Conservation (phyloP, 2,113 vertebrate species). For the Cyanoramphus novaezelandiae region DNA sequence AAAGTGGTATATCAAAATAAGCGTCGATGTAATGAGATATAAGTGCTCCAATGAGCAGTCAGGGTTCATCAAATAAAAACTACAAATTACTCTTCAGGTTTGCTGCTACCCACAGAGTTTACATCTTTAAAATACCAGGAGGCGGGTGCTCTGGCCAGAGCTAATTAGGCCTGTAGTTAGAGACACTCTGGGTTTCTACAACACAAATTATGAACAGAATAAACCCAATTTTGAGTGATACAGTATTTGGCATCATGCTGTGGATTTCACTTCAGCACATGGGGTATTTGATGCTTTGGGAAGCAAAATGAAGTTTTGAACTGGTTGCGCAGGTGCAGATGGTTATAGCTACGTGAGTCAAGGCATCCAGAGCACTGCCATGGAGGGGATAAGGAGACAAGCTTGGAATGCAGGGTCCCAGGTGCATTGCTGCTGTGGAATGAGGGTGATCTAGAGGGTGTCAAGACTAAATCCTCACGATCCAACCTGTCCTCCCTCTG, state of each 20-base stretch:
- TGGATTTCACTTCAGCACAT: not conserved
- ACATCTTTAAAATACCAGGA: not conserved
- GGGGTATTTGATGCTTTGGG: not conserved
- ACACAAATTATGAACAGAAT: not conserved
- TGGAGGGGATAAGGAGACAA: not conserved
- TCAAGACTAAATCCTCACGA: not conserved
- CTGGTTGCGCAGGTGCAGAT: not conserved
- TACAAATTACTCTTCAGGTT: not conserved
- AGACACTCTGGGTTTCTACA: not conserved
- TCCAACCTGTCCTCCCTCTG: not conserved
- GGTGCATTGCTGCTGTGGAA: not conserved
- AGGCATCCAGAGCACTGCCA: not conserved
- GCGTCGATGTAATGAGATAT: not conserved
- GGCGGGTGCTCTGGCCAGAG: not conserved
- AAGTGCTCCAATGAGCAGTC: not conserved
- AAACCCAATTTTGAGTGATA: not conserved
- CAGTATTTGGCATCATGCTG: not conserved
- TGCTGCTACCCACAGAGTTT: slow-evolving; percentile 13
- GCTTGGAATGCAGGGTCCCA: not conserved
- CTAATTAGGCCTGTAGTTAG: not conserved
- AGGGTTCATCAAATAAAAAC: slow-evolving; percentile 3
- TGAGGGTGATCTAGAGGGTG: not conserved
- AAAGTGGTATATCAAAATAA: slow-evolving; percentile 3
- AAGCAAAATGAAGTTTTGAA: not conserved
- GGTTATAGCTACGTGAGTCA: not conserved